A percentile compares a stretch with the other conserved stretches of the same genome.
Evolutionary conservation across 64 coral and sea anemone genomes (phyloP).

Genomic region (Hydrozoanthus tunicans): DNA sequence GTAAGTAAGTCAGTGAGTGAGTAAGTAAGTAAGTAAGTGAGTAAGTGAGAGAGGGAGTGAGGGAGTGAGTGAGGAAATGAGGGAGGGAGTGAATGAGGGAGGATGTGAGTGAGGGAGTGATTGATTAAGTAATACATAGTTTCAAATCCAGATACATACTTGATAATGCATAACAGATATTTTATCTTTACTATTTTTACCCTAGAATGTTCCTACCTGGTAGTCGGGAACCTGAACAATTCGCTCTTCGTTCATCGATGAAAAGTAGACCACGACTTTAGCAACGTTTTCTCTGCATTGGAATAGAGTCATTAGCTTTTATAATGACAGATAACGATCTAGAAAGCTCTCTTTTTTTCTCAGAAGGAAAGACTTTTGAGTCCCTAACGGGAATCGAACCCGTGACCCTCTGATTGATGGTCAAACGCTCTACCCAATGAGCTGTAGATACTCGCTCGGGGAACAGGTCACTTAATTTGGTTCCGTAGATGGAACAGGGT

Average conservation of each 20-base stretch:
- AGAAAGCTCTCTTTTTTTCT: not conserved
- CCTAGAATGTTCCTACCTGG: not conserved
- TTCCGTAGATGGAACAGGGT: too few relatives aligned
- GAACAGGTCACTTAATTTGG: too few relatives aligned
- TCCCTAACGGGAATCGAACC: too few relatives aligned
- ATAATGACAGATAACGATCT: not conserved
- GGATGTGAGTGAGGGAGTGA: not conserved
- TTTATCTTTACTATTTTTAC: not conserved
- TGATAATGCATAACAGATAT: not conserved
- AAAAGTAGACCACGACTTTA: constrained; percentile 34
- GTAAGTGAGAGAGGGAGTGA: not conserved
- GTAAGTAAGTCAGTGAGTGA: too few relatives aligned
- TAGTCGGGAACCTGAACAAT: constrained; percentile 24
- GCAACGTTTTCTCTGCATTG: constrained; percentile 28
- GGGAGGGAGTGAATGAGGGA: not conserved
- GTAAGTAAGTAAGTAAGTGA: too few relatives aligned
- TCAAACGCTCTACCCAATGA: too few relatives aligned
- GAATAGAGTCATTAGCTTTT: not conserved
- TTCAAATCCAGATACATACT: not conserved
- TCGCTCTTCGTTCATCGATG: constrained; percentile 29
- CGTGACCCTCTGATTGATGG: too few relatives aligned
- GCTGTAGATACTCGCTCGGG: too few relatives aligned
- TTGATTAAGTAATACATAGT: not conserved
- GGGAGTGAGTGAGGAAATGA: not conserved
- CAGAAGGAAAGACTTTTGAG: too few relatives aligned